Base-by-base conservation (phyloP, 1,140 invertebrate species). In the Saccostrea echinata region DNA sequence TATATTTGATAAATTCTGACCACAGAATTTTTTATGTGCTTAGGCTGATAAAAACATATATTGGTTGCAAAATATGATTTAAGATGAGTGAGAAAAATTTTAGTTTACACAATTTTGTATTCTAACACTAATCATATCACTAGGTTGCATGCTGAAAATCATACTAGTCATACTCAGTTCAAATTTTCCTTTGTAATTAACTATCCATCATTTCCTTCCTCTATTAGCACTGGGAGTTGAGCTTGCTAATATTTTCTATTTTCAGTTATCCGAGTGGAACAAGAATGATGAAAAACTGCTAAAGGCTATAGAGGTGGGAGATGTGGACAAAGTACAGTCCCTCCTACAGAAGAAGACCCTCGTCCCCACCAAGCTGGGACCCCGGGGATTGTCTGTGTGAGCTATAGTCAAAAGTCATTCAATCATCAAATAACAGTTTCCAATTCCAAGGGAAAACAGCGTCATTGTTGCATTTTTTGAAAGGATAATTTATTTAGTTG, bases 231-330 rank as follows among this genome's bases (percentile, higher is more conserved):
- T 21, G 55, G 55, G n/a, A 61, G 18, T n/a, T 61, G 55, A 4
- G 11, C 27, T 30, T 61, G 6, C 16, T 76, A 11, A 0, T 13
- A 16, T 76, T 76, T 76, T 30, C 55, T 61, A 76, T 76, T 90
- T 92, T 35, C 90, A 94, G 93, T 84, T 94, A 76, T 91, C 92
- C 71, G 93, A 94, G 88, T 94, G 94, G 94, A 94, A 91, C 81
- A 94, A 94, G 82, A 91, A 92, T 91, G 94, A 94, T 91, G 93
- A 94, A 27, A 94, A 94, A 81, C 85, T 94, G 51, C 90, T 94
- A 88, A 92, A 93, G 68, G 91, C 91, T 12, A 92, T 94, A 81
- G 93, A 94, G 85, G 24, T 83, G n/a, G 89, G 89, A 52, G 91
- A 94, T 89, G 51, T 90, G n/a, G 86, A 91, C 33, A 94, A 94